These are phyloP conservation scores for Villa cingulata DNA, from an alignment of 2,888 invertebrate genomes.

Conservation along the genomic window DNA sequence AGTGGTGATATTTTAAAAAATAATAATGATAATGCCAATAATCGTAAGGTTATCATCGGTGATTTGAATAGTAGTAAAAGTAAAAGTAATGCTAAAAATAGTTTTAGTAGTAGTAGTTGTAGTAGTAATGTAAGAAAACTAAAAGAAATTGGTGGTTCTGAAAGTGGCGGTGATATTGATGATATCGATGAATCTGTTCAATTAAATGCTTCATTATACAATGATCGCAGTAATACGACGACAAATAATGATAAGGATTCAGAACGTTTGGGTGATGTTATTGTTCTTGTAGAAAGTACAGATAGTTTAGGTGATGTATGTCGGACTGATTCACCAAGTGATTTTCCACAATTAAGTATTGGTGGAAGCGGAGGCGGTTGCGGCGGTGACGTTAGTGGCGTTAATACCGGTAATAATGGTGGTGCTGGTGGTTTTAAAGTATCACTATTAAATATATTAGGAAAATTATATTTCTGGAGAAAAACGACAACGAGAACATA, in stretches of 20 bases:
- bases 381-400: too few relatives aligned
- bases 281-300: slow-evolving; percentile 10
- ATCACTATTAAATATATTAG: slow-evolving; percentile 23
- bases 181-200: not conserved
- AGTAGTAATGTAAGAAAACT: too few relatives aligned
- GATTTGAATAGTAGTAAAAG: not conserved
- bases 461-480: slow-evolving; percentile 24
- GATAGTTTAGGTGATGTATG: slow-evolving; percentile 10
- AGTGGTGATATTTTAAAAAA: too few relatives aligned
- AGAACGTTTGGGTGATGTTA: slow-evolving; percentile 5
- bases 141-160: too few relatives aligned
- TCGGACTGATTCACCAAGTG: not conserved
- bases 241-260: slow-evolving; percentile 7
- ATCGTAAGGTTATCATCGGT: too few relatives aligned
- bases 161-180: not conserved
- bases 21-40: not conserved
- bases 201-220: not conserved
- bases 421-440: slow-evolving; percentile 16
- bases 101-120: too few relatives aligned
- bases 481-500: slow-evolving; percentile 14
- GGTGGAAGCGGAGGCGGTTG: too few relatives aligned
- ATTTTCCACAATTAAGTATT: not conserved
- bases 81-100: too few relatives aligned
- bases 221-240: too few relatives aligned
- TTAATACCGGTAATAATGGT: not conserved